Evolutionary conservation across 2,888 invertebrate species (phyloP), one percentile per base, ranked within the genome.

Genomic region (Mythimna impura): DNA sequence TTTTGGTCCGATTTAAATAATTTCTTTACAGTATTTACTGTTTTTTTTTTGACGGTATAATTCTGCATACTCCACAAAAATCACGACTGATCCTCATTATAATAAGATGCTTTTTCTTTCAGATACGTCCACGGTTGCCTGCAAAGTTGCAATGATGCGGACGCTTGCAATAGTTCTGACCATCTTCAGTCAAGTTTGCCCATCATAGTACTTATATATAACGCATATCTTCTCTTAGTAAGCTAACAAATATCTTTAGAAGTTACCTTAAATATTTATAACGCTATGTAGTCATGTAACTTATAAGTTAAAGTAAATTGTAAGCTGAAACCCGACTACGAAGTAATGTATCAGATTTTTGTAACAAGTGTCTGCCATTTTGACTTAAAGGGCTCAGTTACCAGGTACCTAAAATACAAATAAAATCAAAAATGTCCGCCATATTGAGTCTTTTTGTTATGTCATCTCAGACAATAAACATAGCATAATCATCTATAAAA

Each of bases 81-180:
- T 25, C 2, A 25, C 2, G 25, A 25, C 25, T 25, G 25, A 25
- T 25, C 25, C 25, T 30, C 1, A 2, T 6, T 52, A 20, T 17
- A 34, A 62, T 14, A 43, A 34, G 14, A 58, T 20, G 8, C 0
- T 7, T 58, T 50, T 52, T 34, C 17, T 94, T 94, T 14, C 92
- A 98, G 99, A 90, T 98, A 99, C 90, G 98, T 99, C 78, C 97
- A 98, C 87, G 99, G 99, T 69, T 99, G 99, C 93, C 97, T 99
- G n/a, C 99, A 99, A 91, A 99, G 98, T 89, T 99, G 99, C 95
- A 98, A 98, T 91, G 98, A 99, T 90, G 98, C 98, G 0, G 99
- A 99, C 92, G 99, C 98, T 14, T 99, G 99, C 94, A 99, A 99
- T 92, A 83, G 89, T 3, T 87, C 94, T 0, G n/a, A 65, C 2